Evolutionary conservation across 2,113 vertebrate species (phyloP).

Genomic region (Xerus inauris): DNA sequence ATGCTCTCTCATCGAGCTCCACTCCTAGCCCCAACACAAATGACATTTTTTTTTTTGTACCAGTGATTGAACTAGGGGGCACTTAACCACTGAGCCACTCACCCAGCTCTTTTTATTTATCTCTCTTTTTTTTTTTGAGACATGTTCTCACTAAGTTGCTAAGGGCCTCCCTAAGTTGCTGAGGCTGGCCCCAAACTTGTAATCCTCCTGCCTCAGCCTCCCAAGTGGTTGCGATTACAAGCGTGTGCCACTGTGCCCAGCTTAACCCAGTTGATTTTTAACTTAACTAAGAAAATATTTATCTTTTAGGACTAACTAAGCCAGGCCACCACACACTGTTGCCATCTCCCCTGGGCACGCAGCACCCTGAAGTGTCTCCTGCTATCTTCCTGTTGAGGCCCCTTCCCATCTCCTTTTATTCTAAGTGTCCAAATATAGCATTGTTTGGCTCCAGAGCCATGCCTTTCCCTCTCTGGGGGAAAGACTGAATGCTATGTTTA

Average conservation of each 20-base stretch:
- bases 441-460: background rate
- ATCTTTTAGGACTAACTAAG: background rate
- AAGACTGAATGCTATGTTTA: background rate
- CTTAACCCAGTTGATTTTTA: background rate
- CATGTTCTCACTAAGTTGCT: no score
- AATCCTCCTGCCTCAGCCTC: no score
- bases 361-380: background rate
- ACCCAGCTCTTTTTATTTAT: no score
- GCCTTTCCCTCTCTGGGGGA: background rate
- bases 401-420: background rate
- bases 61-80: no score
- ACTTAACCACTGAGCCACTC: no score
- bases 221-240: no score
- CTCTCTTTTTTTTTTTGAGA: no score
- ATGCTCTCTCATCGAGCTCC: background rate
- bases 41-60: background rate
- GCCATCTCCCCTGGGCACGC: background rate
- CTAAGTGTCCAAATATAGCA: background rate
- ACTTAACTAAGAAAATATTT: background rate
- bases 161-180: no score
- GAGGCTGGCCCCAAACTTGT: no score
- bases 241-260: no score
- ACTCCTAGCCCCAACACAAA: background rate
- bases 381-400: background rate
- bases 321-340: background rate